phyloP scores from a whole-genome alignment of 2,888 invertebrate species.

The Parasteatoda lunata region DNA sequence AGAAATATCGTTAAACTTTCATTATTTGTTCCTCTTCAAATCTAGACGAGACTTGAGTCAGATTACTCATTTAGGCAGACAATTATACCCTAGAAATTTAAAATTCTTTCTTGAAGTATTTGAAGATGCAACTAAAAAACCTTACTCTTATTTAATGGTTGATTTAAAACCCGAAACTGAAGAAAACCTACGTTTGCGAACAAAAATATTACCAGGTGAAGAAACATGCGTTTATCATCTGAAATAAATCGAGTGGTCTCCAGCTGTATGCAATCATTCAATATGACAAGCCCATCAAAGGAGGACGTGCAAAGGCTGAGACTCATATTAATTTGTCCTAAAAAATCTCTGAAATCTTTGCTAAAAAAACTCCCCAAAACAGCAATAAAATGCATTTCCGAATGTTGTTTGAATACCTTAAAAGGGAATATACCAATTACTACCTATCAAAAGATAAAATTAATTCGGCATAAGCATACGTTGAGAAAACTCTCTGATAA shows the following conservation, averaged over 20 bases:
- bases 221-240: constrained; percentile 8
- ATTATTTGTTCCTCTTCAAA: background rate
- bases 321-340: background rate
- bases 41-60: background rate
- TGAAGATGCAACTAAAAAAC: constrained; percentile 19
- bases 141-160: background rate
- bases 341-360: background rate
- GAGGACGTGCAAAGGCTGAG: background rate
- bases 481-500: background rate
- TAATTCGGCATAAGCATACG: background rate
- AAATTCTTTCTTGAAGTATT: background rate
- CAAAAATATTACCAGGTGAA: constrained; percentile 15
- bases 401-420: background rate
- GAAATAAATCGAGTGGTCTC: background rate
- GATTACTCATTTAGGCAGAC: constrained; percentile 17
- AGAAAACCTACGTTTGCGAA: background rate
- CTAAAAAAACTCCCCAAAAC: background rate
- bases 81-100: constrained; percentile 17
- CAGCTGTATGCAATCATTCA: background rate
- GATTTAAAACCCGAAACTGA: background rate
- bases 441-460: background rate
- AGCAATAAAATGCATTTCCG: background rate
- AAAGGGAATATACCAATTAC: constrained; percentile 8
- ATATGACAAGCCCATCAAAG: constrained; percentile 1
- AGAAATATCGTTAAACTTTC: background rate